These are phyloP conservation scores for Dermochelys coriacea DNA, from an alignment of 2,797 vertebrate species.

Conservation along the genomic window DNA sequence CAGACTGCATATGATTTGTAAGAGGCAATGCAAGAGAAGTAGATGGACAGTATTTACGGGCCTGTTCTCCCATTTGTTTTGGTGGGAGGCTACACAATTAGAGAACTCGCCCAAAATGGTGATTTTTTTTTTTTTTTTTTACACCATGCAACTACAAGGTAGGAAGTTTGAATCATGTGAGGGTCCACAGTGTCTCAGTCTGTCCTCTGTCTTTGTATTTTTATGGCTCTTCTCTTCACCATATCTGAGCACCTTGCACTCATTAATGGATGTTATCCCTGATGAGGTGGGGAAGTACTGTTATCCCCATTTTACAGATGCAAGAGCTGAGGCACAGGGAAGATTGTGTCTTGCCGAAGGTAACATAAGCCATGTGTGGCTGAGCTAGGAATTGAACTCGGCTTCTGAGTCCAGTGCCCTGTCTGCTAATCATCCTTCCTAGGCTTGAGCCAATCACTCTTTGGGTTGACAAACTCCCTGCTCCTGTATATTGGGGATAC, in stretches of 20 bases:
- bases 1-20: background rate
- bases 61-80: background rate
- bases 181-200: background rate
- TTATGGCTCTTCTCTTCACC: background rate
- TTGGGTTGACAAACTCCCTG: background rate
- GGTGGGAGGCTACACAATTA: background rate
- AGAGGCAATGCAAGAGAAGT: background rate
- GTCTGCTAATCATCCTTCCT: no score
- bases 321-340: background rate
- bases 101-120: background rate
- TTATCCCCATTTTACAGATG: background rate
- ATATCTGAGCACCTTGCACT: background rate
- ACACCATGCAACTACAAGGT: background rate
- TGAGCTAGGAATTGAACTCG: no score
- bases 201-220: background rate
- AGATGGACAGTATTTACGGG: background rate
- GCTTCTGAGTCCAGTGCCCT: no score
- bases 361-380: no score
- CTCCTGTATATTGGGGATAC: background rate
- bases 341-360: no score
- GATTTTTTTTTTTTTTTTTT: background rate
- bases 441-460: no score
- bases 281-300: background rate
- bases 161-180: background rate
- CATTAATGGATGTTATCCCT: background rate